Conservation (phyloP, 2,797 vertebrate genomes). For the Amblyopsis hoosieri region DNA sequence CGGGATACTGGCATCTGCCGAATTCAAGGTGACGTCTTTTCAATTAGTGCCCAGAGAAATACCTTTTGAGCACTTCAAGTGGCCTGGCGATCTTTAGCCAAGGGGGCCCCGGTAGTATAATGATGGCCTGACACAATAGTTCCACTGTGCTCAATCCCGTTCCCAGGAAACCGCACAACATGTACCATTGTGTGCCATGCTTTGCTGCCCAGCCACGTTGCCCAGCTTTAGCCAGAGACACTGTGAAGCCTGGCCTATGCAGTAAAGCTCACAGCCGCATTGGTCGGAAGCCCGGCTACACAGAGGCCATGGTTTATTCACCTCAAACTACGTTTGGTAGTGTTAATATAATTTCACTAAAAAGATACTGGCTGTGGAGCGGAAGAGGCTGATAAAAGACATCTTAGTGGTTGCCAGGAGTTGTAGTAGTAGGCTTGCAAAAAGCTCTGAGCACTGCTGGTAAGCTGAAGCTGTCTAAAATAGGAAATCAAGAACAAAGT, state of each 20-base stretch:
- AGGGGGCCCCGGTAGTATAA: constrained; percentile 76
- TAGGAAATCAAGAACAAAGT: constrained; percentile 61
- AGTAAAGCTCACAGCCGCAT: constrained; percentile 51
- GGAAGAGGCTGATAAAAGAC: constrained; percentile 40
- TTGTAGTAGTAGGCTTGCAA: constrained; percentile 35
- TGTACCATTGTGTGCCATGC: constrained; percentile 79
- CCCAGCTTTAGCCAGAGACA: constrained; percentile 72
- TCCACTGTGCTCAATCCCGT: constrained; percentile 78
- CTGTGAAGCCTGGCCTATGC: constrained; percentile 62
- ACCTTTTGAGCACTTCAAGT: constrained; percentile 83
- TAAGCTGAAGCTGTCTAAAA: constrained; percentile 63
- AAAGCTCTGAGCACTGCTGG: constrained; percentile 59
- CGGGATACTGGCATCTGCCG: constrained; percentile 70
- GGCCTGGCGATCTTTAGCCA: constrained; percentile 70
- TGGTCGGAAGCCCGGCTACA: constrained; percentile 4
- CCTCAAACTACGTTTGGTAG: constrained; percentile 41
- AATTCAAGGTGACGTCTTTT: constrained; percentile 81
- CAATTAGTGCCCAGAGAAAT: constrained; percentile 79
- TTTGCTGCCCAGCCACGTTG: constrained; percentile 85
- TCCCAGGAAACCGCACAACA: constrained; percentile 87
- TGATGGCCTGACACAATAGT: constrained; percentile 83
- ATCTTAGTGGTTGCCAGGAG: constrained; percentile 61
- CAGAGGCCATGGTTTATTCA: constrained; percentile 53
- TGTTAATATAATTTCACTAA: constrained; percentile 51
- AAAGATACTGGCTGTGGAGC: constrained; percentile 42